Conservation (phyloP, 1,140 invertebrate species). For the honey bee (Apis mellifera) region Amel_HAv3.1 CM009936.2:7987501-7988000, state of each 20-base stretch:
- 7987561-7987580: too few relatives aligned
- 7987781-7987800: neutral
- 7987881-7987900: neutral
- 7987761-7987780: neutral
- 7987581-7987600: too few relatives aligned
- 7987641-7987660: too few relatives aligned
- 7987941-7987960: too few relatives aligned
- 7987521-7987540: too few relatives aligned
- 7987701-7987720: neutral
- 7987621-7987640: too few relatives aligned
- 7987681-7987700: neutral
- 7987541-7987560: too few relatives aligned
- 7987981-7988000: too few relatives aligned
- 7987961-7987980: too few relatives aligned
- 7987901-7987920: neutral
- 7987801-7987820: neutral
- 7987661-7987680: neutral
- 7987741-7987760: neutral
- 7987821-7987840: neutral
- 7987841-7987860: neutral
- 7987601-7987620: too few relatives aligned
- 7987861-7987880: neutral
- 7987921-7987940: too few relatives aligned
- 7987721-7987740: neutral
- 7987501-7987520: too few relatives aligned